These are phyloP conservation scores for Ceuthmochares aereus DNA, from an alignment of 2,113 vertebrate species.

Conservation along the genomic window DNA sequence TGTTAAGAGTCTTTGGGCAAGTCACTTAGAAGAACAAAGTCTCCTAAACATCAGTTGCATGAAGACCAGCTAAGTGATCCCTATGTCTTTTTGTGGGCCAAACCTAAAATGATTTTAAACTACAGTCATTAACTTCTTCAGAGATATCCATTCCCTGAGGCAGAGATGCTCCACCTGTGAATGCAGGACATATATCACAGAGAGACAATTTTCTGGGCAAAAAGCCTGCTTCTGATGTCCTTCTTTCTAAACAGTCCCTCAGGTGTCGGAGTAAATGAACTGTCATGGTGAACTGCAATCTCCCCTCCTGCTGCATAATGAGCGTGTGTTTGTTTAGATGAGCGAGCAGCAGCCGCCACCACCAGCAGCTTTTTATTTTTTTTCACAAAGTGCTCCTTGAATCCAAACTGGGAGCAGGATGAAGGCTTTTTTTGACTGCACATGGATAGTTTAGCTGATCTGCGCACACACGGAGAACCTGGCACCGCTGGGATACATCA, in stretches of 20 bases:
- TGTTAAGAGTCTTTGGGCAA: neutral
- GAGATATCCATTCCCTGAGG: neutral
- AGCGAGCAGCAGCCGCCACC: neutral
- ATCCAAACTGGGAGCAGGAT: neutral
- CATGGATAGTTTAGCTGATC: neutral
- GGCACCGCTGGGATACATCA: neutral
- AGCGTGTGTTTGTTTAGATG: neutral
- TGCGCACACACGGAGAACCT: neutral
- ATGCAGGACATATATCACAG: neutral
- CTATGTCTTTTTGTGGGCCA: neutral
- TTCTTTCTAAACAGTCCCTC: neutral
- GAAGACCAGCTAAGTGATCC: neutral
- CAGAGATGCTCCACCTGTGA: neutral
- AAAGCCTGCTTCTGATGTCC: constrained; percentile 5
- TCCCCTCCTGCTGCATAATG: neutral
- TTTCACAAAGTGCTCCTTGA: neutral
- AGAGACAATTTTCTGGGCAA: neutral
- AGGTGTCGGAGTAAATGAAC: neutral
- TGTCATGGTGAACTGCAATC: neutral
- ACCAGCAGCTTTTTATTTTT: neutral
- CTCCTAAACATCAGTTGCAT: neutral
- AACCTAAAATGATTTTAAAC: neutral
- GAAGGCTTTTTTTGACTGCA: neutral
- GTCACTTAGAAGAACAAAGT: neutral
- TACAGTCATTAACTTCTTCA: neutral